Percentiles rank a stretch among this genome's conserved stretches.
phyloP scores from a whole-genome alignment of 2,113 vertebrate species.

The Embiotoca jacksoni region DNA sequence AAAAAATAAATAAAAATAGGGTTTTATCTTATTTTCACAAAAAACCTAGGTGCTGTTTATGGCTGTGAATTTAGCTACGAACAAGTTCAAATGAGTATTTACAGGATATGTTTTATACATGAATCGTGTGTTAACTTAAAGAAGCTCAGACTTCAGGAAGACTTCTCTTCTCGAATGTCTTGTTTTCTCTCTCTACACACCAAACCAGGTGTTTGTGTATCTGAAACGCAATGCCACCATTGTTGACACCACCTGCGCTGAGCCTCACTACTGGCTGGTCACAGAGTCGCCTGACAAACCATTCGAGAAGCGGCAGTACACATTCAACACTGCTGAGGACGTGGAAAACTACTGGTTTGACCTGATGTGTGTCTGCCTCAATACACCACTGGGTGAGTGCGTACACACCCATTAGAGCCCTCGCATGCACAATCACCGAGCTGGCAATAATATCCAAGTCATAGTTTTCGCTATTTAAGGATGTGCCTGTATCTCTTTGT shows the following conservation, averaged over 20 bases:
- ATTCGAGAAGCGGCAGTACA: conserved; percentile 88
- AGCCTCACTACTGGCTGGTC: conserved; percentile 95
- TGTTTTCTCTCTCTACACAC: neutral
- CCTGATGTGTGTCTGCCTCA: conserved; percentile 96
- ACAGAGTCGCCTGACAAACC: conserved; percentile 84
- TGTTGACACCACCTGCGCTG: conserved; percentile 92
- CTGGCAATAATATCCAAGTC: neutral
- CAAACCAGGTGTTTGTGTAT: conserved; percentile 89
- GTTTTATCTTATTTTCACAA: too few species aligned
- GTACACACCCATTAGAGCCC: neutral
- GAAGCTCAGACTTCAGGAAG: too few species aligned
- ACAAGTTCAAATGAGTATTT: too few species aligned
- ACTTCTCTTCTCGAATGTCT: neutral
- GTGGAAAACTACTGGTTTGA: conserved; percentile 97
- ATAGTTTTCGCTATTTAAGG: neutral
- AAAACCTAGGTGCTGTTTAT: too few species aligned
- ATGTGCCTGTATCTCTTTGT: conserved; percentile 1
- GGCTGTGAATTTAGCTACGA: too few species aligned
- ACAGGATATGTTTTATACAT: too few species aligned
- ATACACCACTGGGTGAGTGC: conserved; percentile 90
- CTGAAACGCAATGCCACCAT: conserved; percentile 89
- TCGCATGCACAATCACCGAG: neutral
- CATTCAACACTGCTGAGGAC: conserved; percentile 86
- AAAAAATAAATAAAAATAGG: too few species aligned
- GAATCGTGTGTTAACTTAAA: too few species aligned